phyloP scores from a whole-genome alignment of 2,113 vertebrate species.

The Pollachius pollachius region DNA sequence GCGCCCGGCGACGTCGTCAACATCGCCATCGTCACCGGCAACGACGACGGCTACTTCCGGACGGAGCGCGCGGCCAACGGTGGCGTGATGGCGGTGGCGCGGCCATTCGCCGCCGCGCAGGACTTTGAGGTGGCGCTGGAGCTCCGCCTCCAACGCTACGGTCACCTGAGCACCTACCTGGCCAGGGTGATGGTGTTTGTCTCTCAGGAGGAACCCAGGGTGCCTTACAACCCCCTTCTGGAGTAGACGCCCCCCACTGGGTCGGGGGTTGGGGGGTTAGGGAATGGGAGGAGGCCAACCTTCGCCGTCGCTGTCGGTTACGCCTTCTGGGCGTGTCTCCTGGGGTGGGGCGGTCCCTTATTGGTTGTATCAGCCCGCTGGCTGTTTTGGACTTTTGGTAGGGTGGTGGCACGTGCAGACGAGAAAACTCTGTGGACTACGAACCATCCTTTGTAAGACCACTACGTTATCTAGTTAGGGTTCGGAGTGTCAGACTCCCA shows the following conservation, averaged over 20 bases:
- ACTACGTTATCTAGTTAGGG: not conserved
- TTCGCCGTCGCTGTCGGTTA: constrained; percentile 1
- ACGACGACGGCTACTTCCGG: constrained; percentile 87
- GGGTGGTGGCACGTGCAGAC: too few species aligned
- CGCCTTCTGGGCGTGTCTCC: too few species aligned
- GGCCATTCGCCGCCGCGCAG: constrained; percentile 78
- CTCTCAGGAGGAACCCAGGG: constrained; percentile 81
- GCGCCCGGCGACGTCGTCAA: constrained; percentile 86
- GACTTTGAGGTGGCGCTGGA: constrained; percentile 89
- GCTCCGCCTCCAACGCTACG: constrained; percentile 84
- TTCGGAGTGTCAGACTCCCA: not conserved
- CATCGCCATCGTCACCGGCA: constrained; percentile 86
- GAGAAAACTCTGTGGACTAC: constrained; percentile 9
- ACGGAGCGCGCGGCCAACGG: constrained; percentile 78
- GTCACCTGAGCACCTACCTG: constrained; percentile 82
- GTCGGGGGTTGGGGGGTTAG: not conserved
- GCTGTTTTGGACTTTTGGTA: too few species aligned
- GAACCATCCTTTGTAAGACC: constrained; percentile 23
- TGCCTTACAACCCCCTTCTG: constrained; percentile 58
- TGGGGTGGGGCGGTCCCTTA: too few species aligned
- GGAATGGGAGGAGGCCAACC: not conserved
- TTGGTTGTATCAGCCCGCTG: too few species aligned
- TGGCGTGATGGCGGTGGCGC: constrained; percentile 85
- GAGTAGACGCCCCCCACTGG: constrained; percentile 36
- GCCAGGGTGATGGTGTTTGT: constrained; percentile 92